Conservation (phyloP, 2,888 invertebrate genomes). For the Lochmaea capreae region DNA sequence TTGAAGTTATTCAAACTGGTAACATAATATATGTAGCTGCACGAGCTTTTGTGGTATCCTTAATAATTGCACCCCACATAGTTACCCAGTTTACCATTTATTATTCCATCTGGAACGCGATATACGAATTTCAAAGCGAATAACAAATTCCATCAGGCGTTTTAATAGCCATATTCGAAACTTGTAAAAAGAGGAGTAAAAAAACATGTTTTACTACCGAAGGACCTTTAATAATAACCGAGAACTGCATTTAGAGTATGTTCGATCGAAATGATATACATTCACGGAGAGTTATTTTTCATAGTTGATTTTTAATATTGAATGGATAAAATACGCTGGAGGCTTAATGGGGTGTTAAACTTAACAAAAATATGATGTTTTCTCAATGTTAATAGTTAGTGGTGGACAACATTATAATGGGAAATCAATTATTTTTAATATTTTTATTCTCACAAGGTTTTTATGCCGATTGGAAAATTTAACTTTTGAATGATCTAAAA, state of each 20-base stretch:
- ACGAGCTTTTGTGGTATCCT: constrained; percentile 14
- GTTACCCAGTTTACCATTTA: constrained; percentile 14
- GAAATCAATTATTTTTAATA: no score
- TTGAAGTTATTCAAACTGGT: constrained; percentile 18
- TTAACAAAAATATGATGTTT: no score
- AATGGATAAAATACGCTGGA: no score
- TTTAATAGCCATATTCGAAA: constrained; percentile 7
- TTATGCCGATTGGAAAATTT: no score
- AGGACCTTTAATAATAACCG: not conserved
- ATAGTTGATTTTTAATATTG: no score
- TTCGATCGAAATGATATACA: not conserved
- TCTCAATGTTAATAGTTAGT: no score
- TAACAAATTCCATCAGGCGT: constrained; percentile 30
- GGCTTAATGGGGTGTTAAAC: no score
- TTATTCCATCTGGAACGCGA: constrained; percentile 31
- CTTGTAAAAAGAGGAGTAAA: constrained; percentile 11
- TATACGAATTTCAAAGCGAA: constrained; percentile 22
- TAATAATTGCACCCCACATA: constrained; percentile 16
- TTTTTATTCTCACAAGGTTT: no score
- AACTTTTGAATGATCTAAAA: no score
- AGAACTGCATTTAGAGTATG: not conserved
- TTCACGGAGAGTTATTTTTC: not conserved
- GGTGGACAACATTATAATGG: no score
- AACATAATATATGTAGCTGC: constrained; percentile 14
- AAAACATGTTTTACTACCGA: not conserved